phyloP scores from a whole-genome alignment of 2,113 vertebrate species.

The Protobothrops flavoviridis region DNA sequence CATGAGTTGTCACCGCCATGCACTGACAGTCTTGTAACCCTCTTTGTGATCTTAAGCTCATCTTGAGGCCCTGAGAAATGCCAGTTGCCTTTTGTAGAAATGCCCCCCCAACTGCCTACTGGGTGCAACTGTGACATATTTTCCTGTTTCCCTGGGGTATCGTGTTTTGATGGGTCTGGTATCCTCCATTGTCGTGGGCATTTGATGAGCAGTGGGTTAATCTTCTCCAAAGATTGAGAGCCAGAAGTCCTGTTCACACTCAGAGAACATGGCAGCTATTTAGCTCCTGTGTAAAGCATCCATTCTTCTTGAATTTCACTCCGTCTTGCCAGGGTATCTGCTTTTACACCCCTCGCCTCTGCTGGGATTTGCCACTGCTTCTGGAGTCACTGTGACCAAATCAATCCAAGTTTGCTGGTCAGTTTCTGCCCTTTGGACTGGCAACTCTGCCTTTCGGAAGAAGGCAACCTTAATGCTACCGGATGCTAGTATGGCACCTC shows the following conservation, averaged over 20 bases:
- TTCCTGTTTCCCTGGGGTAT: too few relatives aligned
- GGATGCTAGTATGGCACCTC: conserved; percentile 73
- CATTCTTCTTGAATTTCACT: neutral
- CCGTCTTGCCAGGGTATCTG: neutral
- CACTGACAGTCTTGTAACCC: too few relatives aligned
- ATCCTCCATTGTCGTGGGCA: too few relatives aligned
- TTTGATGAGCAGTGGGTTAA: neutral
- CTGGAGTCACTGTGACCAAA: conserved; percentile 70
- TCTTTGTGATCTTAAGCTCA: neutral
- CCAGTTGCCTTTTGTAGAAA: neutral
- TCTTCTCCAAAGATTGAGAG: too few relatives aligned
- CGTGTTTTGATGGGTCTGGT: neutral
- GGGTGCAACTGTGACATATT: neutral
- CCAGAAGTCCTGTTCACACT: neutral
- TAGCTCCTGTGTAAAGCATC: conserved; percentile 16
- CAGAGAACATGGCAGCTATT: neutral
- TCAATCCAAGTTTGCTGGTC: conserved; percentile 69
- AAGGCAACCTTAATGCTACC: neutral
- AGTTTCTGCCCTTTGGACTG: conserved; percentile 28
- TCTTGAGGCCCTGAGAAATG: neutral
- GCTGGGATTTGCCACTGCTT: conserved; percentile 44
- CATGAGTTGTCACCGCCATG: neutral
- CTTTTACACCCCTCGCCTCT: conserved; percentile 1
- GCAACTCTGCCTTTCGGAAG: neutral
- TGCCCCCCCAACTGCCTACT: neutral